Conservation (phyloP, 2,797 vertebrate species). For the Numenius phaeopus region DNA sequence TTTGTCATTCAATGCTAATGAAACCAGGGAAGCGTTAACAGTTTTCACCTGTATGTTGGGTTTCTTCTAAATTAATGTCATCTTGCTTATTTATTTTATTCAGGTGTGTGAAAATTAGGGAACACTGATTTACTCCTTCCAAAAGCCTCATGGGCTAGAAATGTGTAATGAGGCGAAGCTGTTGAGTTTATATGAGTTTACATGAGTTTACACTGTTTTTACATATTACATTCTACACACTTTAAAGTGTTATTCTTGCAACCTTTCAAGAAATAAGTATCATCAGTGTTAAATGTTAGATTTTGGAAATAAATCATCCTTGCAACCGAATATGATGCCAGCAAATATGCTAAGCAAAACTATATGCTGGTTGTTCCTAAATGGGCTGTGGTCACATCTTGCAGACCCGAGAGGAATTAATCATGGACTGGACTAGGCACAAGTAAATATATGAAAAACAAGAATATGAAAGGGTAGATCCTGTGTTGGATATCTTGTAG, state of each 20-base stretch:
- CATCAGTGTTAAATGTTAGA: background rate
- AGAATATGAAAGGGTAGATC: background rate
- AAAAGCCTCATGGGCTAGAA: background rate
- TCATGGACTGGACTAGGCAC: background rate
- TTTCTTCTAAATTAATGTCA: background rate
- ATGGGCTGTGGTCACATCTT: background rate
- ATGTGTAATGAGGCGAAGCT: background rate
- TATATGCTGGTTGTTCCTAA: background rate
- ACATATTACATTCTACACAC: background rate
- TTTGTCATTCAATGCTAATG: background rate
- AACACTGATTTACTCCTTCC: background rate
- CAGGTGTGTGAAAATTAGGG: background rate
- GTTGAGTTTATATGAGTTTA: background rate
- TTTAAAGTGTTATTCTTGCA: background rate
- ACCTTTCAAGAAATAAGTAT: background rate
- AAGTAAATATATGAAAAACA: background rate
- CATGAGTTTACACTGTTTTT: background rate
- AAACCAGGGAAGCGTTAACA: background rate
- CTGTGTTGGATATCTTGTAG: background rate
- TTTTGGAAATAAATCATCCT: background rate
- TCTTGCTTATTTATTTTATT: background rate
- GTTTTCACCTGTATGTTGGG: background rate
- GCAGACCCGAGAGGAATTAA: background rate
- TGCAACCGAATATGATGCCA: background rate
- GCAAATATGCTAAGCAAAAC: background rate